phyloP scores from a whole-genome alignment of 92 coral and sea anemone species.

The Epizoanthus rinbou region DNA sequence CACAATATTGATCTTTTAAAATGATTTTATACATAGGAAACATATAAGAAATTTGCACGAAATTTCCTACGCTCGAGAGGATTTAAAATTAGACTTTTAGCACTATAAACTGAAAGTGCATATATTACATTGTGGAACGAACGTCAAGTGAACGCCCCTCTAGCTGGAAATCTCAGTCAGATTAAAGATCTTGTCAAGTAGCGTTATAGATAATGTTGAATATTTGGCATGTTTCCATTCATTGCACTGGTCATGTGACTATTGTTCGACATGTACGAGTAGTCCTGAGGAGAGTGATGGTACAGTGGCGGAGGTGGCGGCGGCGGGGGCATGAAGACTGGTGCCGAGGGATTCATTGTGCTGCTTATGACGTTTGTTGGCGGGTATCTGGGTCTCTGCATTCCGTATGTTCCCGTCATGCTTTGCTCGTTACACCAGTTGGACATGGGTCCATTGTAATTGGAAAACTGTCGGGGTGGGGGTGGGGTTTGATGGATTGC shows the following conservation, averaged over 20 bases:
- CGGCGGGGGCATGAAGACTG: constrained; percentile 48
- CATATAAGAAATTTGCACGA: neutral
- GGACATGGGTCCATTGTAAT: constrained; percentile 33
- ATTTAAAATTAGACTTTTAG: too few relatives aligned
- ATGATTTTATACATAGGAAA: neutral
- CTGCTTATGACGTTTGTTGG: constrained; percentile 47
- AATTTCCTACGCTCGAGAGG: neutral
- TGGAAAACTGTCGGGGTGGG: constrained; percentile 39
- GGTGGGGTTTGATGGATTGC: constrained; percentile 21
- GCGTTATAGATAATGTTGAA: constrained; percentile 43
- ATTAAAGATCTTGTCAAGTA: neutral
- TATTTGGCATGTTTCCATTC: constrained; percentile 44
- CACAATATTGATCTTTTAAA: neutral
- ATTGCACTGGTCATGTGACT: constrained; percentile 45
- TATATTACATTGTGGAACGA: neutral
- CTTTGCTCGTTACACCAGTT: constrained; percentile 44
- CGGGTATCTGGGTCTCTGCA: constrained; percentile 41
- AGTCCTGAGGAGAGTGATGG: constrained; percentile 46
- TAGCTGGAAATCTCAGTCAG: neutral
- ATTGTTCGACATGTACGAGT: constrained; percentile 44
- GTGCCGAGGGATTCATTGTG: constrained; percentile 46
- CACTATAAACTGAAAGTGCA: too few relatives aligned
- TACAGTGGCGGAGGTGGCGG: constrained; percentile 45
- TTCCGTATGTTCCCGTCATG: constrained; percentile 43
- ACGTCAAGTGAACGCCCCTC: neutral